A percentile compares a stretch with the other conserved stretches of the same genome.
These are phyloP conservation scores for Agrochola lychnidis DNA, from an alignment of 2,888 invertebrate genomes.

Conservation along the genomic window DNA sequence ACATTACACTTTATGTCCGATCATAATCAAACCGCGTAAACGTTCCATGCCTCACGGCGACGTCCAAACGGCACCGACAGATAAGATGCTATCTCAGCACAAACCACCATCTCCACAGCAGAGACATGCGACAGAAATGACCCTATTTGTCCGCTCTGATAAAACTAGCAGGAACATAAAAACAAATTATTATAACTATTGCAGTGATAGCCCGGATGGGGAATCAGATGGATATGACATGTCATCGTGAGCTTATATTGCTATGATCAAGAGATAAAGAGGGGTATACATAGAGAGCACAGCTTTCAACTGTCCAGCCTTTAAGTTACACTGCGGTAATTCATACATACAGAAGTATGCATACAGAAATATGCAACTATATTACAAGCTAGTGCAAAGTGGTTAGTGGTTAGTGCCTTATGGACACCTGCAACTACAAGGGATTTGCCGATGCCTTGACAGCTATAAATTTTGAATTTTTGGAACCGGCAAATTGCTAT, in stretches of 20 bases:
- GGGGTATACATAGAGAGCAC: neutral
- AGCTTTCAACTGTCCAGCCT: neutral
- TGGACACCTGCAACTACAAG: neutral
- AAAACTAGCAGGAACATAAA: constrained; percentile 46
- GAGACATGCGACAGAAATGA: constrained; percentile 14
- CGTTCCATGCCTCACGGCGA: constrained; percentile 51
- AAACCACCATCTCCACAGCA: neutral
- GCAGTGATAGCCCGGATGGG: constrained; percentile 20
- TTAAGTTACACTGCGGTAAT: neutral
- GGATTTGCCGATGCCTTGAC: neutral
- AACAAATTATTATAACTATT: constrained; percentile 46
- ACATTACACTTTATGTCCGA: constrained; percentile 36
- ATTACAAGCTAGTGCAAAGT: too few species aligned
- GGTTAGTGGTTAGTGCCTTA: neutral
- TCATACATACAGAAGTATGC: too few species aligned
- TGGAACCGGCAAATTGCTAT: neutral
- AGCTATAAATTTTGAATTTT: neutral
- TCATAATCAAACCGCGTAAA: constrained; percentile 35
- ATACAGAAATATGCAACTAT: too few species aligned
- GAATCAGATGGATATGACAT: constrained; percentile 24
- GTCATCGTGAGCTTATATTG: constrained; percentile 6
- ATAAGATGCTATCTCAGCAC: constrained; percentile 37
- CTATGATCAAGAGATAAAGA: neutral
- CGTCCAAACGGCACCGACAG: constrained; percentile 35
- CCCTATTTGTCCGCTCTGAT: constrained; percentile 37